Evolutionary conservation across 2,113 vertebrate genomes (phyloP).

Genomic region (Gobiocypris rarus): DNA sequence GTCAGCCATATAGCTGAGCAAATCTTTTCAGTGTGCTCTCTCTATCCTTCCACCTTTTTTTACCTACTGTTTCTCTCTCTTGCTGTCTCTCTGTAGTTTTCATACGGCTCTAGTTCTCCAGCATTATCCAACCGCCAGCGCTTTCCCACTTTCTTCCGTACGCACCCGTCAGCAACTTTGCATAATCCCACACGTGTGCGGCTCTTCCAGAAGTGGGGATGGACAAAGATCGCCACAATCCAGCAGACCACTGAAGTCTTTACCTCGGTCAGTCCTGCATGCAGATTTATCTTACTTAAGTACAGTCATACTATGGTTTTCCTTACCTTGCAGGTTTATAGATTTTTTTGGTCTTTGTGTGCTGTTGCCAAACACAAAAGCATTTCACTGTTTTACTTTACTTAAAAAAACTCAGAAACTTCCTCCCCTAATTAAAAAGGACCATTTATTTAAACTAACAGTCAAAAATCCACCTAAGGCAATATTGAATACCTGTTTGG

Average conservation of each 20-base stretch:
- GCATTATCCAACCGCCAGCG: constrained; percentile 93
- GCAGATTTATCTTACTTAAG: neutral
- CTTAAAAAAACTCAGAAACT: too few species aligned
- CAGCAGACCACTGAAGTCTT: constrained; percentile 97
- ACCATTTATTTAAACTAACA: too few species aligned
- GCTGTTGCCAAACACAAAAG: neutral
- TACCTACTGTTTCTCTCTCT: neutral
- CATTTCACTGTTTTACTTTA: neutral
- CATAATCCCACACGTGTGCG: constrained; percentile 94
- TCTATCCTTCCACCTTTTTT: neutral
- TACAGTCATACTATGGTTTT: neutral
- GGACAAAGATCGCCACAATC: constrained; percentile 96
- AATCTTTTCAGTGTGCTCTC: neutral
- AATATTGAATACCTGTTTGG: neutral
- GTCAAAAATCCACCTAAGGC: neutral
- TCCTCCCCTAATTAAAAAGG: too few species aligned
- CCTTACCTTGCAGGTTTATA: neutral
- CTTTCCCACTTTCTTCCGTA: constrained; percentile 94
- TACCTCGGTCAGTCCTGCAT: constrained; percentile 83
- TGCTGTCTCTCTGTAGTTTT: too few species aligned
- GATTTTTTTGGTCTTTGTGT: neutral
- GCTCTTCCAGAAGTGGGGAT: constrained; percentile 94
- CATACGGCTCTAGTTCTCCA: constrained; percentile 83
- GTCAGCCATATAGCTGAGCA: constrained; percentile 9
- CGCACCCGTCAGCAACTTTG: constrained; percentile 90